Evolutionary conservation across 2,113 vertebrate species (phyloP).

Genomic region (Sialia sialis): DNA sequence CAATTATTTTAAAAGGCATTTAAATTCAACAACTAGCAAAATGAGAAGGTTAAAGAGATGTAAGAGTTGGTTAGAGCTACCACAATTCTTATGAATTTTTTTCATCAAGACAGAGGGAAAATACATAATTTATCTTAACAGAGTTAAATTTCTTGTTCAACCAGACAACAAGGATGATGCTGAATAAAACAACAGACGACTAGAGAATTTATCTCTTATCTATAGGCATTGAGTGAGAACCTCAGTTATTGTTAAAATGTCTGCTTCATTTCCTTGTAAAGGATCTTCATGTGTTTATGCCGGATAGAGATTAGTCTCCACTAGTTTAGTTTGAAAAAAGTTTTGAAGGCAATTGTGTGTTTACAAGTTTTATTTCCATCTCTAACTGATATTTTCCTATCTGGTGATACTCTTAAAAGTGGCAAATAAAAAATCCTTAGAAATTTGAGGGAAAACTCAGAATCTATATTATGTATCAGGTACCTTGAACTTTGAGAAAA

Average conservation of each 20-base stretch:
- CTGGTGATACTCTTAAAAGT: not conserved
- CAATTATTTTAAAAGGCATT: not conserved
- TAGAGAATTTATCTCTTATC: not conserved
- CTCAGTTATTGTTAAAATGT: not conserved
- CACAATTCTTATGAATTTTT: not conserved
- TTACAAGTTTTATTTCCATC: not conserved
- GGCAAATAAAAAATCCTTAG: not conserved
- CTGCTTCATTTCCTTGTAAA: not conserved
- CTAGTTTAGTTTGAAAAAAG: not conserved
- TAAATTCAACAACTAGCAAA: not conserved
- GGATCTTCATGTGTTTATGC: not conserved
- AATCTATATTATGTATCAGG: not conserved
- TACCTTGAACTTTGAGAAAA: not conserved
- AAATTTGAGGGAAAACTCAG: not conserved
- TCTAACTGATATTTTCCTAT: not conserved
- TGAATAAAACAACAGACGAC: not conserved
- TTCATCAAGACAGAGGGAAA: not conserved
- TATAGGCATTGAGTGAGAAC: not conserved
- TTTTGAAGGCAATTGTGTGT: not conserved
- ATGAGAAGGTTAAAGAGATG: not conserved
- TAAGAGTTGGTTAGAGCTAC: not conserved
- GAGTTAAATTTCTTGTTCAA: not conserved
- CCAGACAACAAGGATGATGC: not conserved
- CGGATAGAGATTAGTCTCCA: not conserved
- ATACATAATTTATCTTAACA: not conserved